A percentile compares a stretch with the other conserved stretches of the same genome.
Conservation (phyloP, 2,888 invertebrate genomes). For the Microplitis deprimator region DNA sequence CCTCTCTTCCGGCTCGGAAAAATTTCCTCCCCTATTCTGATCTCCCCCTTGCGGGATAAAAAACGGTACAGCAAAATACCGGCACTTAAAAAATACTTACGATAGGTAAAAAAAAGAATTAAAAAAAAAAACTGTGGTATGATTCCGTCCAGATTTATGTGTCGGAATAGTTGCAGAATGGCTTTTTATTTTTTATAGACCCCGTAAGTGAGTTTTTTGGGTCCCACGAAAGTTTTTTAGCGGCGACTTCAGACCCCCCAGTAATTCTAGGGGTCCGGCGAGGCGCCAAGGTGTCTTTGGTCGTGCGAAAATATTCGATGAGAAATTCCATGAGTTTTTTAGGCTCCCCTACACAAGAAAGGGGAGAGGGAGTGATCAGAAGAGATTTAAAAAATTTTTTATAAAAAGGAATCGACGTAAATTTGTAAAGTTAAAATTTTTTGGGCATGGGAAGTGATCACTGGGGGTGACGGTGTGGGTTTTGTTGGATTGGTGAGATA, state of each 20-base stretch:
- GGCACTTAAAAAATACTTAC: not conserved
- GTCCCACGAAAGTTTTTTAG: constrained; percentile 32
- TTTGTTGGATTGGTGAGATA: not conserved
- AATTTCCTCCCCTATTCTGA: constrained; percentile 35
- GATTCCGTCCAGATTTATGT: not conserved
- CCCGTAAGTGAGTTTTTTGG: constrained; percentile 16
- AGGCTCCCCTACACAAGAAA: not conserved
- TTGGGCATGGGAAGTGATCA: constrained; percentile 12
- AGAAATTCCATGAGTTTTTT: constrained; percentile 14
- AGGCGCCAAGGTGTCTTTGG: not conserved
- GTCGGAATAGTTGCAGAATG: not conserved
- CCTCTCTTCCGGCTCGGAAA: constrained; percentile 55
- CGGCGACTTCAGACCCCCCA: constrained; percentile 29
- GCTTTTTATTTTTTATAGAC: constrained; percentile 7
- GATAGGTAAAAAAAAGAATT: constrained; percentile 16
- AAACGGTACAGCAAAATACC: constrained; percentile 22
- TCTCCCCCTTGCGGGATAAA: constrained; percentile 37
- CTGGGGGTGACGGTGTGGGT: not conserved
- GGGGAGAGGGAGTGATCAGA: no score
- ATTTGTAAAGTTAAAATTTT: no score
- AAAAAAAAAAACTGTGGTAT: constrained; percentile 31
- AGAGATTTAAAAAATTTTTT: not conserved
- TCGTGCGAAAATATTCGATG: constrained; percentile 37
- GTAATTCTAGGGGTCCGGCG: constrained; percentile 18
- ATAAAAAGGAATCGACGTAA: not conserved